Percentiles rank a stretch among this genome's conserved stretches.
Evolutionary conservation across 2,113 vertebrate genomes (phyloP).

Genomic region (cattle (Bos taurus)): ARS-UCD2.0 NC_037350.1:13260001-13260500

Average conservation of each 20-base stretch:
- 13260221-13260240: background rate
- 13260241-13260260: background rate
- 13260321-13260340: background rate
- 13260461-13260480: background rate
- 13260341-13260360: background rate
- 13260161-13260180: background rate
- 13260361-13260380: background rate
- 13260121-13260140: background rate
- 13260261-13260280: background rate
- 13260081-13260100: background rate
- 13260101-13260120: background rate
- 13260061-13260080: background rate
- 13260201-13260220: background rate
- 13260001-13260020: background rate
- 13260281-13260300: background rate
- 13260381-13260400: background rate
- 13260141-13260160: background rate
- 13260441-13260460: background rate
- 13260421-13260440: background rate
- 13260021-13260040: background rate
- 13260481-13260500: background rate
- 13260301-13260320: background rate
- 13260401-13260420: background rate
- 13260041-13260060: background rate
- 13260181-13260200: background rate